Evolutionary conservation across 1,140 invertebrate genomes (phyloP), one percentile per base, ranked within the genome.

Genomic region (Caenorhabditis latens): DNA sequence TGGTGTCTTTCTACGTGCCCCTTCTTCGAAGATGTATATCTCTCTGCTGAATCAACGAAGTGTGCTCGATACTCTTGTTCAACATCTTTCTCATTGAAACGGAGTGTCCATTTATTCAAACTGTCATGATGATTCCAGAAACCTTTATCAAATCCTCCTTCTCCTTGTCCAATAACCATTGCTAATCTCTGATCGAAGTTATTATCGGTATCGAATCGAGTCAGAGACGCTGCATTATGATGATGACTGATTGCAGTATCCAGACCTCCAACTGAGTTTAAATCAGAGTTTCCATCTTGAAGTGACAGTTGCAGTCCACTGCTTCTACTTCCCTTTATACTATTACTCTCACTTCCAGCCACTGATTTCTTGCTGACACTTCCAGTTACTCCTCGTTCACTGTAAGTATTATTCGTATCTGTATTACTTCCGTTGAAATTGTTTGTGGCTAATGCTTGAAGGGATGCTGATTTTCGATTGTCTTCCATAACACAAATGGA

Each of bases 71-170:
- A 98, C 83, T 96, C 95, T 13, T 94, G 93, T 92, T 98, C 97
- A 94, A 97, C 95, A 87, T 88, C 87, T 0, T 94, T 93, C 55
- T 96, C 95, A 61, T 89, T 90, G 93, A 98, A 98, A 91, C 95
- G 96, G 1, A 98, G 92, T 0, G 96, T 96, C 83, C 96, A 94
- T 21, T 94, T 94, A 14, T 95, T 96, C 1, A 98, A 93, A 0
- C 96, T 96, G 0, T 96, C 96, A 89, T 96, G 95, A 24, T 97
- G 96, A 93, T 98, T 89, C 91, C 91, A 96, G 91, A 97, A 97
- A 48, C 96, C 96, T 67, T 91, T 87, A 21, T 89, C 90, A 84
- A 92, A 91, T 43, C 87, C 87, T 16, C 89, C 87, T 53, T 90
- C 90, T 50, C 71, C 86, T 43, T 63, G 86, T 63, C 50, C 40